Percentiles rank a stretch among this genome's conserved stretches.
These are phyloP conservation scores for Columba livia DNA, from an alignment of 2,113 vertebrate genomes.

Conservation along the genomic window DNA sequence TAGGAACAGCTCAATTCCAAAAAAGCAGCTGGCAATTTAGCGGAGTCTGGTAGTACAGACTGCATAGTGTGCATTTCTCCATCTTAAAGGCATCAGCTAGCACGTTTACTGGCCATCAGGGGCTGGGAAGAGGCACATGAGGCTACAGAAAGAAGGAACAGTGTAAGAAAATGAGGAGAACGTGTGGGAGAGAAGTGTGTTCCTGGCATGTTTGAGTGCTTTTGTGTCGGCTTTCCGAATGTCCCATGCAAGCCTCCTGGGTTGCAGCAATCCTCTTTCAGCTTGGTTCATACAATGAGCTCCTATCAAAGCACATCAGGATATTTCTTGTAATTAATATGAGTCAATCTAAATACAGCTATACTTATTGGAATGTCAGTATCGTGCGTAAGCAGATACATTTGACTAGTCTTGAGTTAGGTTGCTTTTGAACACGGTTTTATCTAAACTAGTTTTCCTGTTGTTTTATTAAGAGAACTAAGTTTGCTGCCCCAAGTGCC, in stretches of 20 bases:
- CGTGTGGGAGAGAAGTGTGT: neutral
- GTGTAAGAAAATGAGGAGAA: neutral
- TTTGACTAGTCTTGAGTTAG: neutral
- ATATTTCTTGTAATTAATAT: neutral
- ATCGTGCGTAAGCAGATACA: neutral
- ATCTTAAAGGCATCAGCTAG: neutral
- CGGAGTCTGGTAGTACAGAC: neutral
- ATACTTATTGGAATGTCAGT: neutral
- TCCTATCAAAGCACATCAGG: neutral
- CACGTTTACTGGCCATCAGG: neutral
- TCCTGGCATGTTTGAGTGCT: neutral
- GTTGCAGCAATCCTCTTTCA: neutral
- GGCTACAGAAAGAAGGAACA: neutral
- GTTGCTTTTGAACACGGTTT: neutral
- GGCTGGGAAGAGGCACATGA: neutral
- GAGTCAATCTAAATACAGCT: neutral
- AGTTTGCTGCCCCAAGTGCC: neutral
- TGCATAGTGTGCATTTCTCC: neutral
- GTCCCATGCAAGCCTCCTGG: neutral
- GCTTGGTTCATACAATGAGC: neutral
- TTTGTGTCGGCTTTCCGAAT: neutral
- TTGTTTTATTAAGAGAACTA: neutral
- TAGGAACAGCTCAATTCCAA: neutral
- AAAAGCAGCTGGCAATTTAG: neutral
- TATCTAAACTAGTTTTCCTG: neutral